Base-by-base conservation (phyloP, 2,113 vertebrate species). In the Ageneiosus marmoratus region DNA sequence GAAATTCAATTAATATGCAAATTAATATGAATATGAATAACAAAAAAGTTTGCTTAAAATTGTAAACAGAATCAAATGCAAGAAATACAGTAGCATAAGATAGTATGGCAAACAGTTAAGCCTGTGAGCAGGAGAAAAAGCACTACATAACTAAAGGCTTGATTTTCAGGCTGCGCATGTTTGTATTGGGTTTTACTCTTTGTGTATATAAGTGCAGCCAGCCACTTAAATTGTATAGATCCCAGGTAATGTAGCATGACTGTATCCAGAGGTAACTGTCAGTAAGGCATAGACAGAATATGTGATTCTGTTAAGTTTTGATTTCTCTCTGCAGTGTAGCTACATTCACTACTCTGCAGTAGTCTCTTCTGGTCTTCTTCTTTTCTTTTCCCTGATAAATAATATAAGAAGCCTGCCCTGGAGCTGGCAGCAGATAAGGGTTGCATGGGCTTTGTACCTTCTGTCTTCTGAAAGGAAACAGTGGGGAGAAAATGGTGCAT, bases 341-440 rank as follows among this genome's bases (percentile, higher is more conserved):
- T 75, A 50, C 24, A 24, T 46, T 50, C 44, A 75, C 27, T 22
- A 32, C 27, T 20, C 53, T 74, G 55, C 55, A 82, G 58, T 34
- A 51, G 44, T 34, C n/a, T 72, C 70, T 63, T 82, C 29, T 73
- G 58, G 50, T 62, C 56, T 74, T 22, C 41, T n/a, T 22, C 51
- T 48, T 74, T 48, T 37, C 69, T 75, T 50, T 50, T 10, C 80
- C 56, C 32, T 41, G 44, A 63, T 82, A 55, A 82, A 82, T 51
- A 75, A 62, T 51, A 63, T 63, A 50, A 1, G 44, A 48, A 75
- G 29, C n/a, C 32, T 53, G 12, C 44, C 29, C 29, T 51, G 27
- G 80, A 44, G 75, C 48, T 60, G 18, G 29, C 12, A 22, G 56
- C 27, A n/a, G 41, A 75, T 75, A 63, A 82, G 51, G 44, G 46